Evolutionary conservation across 64 coral and sea anemone genomes (phyloP).

Genomic region (Montipora efflorescens): DNA sequence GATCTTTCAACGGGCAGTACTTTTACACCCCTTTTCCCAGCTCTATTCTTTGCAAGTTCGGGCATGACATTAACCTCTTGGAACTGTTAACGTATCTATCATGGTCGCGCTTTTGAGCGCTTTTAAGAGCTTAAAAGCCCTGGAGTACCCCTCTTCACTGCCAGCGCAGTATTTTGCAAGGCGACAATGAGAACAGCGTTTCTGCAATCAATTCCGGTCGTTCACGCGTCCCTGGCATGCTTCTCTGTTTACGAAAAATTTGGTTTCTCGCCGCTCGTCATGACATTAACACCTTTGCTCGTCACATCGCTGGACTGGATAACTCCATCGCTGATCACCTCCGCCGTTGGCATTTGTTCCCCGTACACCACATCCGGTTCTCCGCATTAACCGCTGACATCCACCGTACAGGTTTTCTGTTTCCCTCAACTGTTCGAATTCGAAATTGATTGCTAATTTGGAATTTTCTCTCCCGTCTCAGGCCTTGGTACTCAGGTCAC

Average conservation of each 20-base stretch:
- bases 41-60: not conserved
- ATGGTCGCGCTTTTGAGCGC: not conserved
- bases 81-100: not conserved
- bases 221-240: not conserved
- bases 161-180: not conserved
- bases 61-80: conserved; percentile 36
- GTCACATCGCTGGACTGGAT: not conserved
- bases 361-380: conserved; percentile 10
- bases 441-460: not conserved
- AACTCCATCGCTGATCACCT: conserved; percentile 26
- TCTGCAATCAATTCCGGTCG: not conserved
- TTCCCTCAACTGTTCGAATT: conserved; percentile 33
- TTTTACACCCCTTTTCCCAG: conserved; percentile 26
- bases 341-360: conserved; percentile 18
- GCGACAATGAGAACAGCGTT: conserved; percentile 42
- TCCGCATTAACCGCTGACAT: conserved; percentile 2
- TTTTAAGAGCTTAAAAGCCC: not conserved
- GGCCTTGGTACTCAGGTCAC: too few species aligned
- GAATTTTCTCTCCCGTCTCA: too few species aligned
- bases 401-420: not conserved
- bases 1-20: conserved; percentile 17
- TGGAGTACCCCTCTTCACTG: not conserved
- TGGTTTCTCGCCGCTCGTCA: not conserved
- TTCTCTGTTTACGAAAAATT: not conserved
- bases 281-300: not conserved